phyloP scores from a whole-genome alignment of 2,113 vertebrate species.

The Scomber japonicus region DNA sequence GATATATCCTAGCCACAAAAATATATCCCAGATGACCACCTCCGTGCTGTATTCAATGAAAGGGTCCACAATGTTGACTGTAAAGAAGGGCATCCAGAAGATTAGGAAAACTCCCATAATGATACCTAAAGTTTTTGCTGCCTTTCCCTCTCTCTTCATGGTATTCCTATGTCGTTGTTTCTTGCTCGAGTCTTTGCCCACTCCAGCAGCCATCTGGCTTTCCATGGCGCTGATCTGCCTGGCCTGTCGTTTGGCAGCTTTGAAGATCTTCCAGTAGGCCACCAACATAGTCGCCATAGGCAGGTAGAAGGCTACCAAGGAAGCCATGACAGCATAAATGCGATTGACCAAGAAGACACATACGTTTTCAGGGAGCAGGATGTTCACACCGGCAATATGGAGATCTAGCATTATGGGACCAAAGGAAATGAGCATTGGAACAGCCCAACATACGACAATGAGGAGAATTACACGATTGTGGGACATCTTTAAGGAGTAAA shows the following conservation, averaged over 20 bases:
- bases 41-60: constrained; percentile 85
- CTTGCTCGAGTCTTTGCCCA: constrained; percentile 79
- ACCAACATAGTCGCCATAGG: constrained; percentile 85
- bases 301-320: constrained; percentile 86
- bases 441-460: constrained; percentile 83
- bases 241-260: constrained; percentile 84
- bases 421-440: constrained; percentile 85
- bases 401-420: constrained; percentile 85
- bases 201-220: constrained; percentile 81
- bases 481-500: constrained; percentile 86
- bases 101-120: constrained; percentile 87
- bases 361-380: constrained; percentile 71
- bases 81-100: constrained; percentile 88
- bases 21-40: constrained; percentile 82
- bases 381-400: constrained; percentile 74
- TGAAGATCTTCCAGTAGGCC: constrained; percentile 88
- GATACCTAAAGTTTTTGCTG: constrained; percentile 87
- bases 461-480: constrained; percentile 74
- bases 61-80: constrained; percentile 85
- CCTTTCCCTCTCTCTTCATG: constrained; percentile 84
- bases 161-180: constrained; percentile 81
- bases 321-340: constrained; percentile 84
- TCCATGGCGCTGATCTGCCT: constrained; percentile 86
- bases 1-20: constrained; percentile 87
- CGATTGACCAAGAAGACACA: constrained; percentile 85